Evolutionary conservation across 2,113 vertebrate species (phyloP), one percentile per base, ranked within the genome.

Genomic region (Origma solitaria): DNA sequence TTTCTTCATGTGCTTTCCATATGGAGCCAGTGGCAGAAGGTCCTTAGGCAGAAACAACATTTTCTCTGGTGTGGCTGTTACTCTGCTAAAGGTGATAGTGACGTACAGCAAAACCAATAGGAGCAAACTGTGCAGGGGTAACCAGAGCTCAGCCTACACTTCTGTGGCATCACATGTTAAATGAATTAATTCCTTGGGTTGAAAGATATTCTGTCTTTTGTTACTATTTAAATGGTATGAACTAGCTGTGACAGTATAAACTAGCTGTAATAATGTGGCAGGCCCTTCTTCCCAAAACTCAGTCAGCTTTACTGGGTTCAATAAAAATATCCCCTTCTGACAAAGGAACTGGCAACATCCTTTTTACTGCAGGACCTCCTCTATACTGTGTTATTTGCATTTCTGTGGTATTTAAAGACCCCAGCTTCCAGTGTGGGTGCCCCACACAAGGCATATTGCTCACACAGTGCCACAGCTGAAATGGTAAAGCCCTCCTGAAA

Each of bases 51-150:
- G 62, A 72, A 88, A 53, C 17, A 40, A 30, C 23, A 9, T 79
- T 92, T 87, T 79, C 12, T 84, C 84, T 89, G 70, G 22, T 75
- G 84, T 71, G 80, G 58, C 10, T 88, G 7, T 40, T 64, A 56
- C 25, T 75, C 42, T 3, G 2, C 22, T 89, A 64, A 38, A 45
- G 37, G n/a, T 82, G 31, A 65, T 47, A 68, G 23, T 53, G 35
- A 38, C 17, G 33, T 24, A 18, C 6, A 42, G 33, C 0, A 1
- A 92, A 91, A 94, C 69, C 53, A 82, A 53, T 27, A 49, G 35
- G 85, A 89, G 45, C 57, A 87, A 92, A 50, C 25, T 18, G n/a
- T n/a, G 21, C 27, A 38, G 22, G 49, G 5, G 9, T 60, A 78
- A 75, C 37, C 45, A 89, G 49, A 60, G 35, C 28, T 82, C 33